phyloP scores from a whole-genome alignment of 2,113 vertebrate genomes.

The Notothenia rossii region DNA sequence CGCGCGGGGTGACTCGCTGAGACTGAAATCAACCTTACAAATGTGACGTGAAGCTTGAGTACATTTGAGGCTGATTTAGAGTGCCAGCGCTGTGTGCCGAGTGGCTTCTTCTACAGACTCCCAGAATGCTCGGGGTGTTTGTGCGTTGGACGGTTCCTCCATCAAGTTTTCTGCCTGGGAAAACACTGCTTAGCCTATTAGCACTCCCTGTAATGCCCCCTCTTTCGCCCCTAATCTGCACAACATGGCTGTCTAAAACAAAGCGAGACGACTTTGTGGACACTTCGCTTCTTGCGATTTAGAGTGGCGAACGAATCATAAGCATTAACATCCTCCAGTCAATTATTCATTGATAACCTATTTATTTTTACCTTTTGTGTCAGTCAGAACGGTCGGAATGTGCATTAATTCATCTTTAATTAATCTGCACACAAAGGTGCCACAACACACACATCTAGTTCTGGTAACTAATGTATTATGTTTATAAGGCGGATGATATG shows the following conservation, averaged over 20 bases:
- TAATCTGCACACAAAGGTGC: constrained; percentile 60
- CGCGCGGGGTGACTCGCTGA: constrained; percentile 82
- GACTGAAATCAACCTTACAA: constrained; percentile 90
- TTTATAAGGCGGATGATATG: constrained; percentile 80
- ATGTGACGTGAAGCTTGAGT: constrained; percentile 93
- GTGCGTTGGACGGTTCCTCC: constrained; percentile 69
- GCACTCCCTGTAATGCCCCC: constrained; percentile 64
- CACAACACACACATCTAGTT: constrained; percentile 63
- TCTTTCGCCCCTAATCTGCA: constrained; percentile 68
- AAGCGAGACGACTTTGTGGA: constrained; percentile 66
- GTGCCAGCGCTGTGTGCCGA: constrained; percentile 88
- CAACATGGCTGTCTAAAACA: constrained; percentile 64
- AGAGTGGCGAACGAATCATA: constrained; percentile 29
- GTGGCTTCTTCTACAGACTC: constrained; percentile 87
- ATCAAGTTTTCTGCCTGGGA: constrained; percentile 74
- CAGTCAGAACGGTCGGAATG: constrained; percentile 76
- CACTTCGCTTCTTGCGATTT: constrained; percentile 58
- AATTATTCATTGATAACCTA: constrained; percentile 86
- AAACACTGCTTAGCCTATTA: constrained; percentile 81
- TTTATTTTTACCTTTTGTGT: constrained; percentile 84
- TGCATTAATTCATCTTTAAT: constrained; percentile 84
- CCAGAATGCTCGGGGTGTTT: constrained; percentile 83
- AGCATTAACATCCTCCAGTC: constrained; percentile 68
- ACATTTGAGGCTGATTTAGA: constrained; percentile 92
- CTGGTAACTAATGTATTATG: constrained; percentile 84